Conservation (phyloP, 2,888 invertebrate genomes). For the Kryphioiulus occultus region DNA sequence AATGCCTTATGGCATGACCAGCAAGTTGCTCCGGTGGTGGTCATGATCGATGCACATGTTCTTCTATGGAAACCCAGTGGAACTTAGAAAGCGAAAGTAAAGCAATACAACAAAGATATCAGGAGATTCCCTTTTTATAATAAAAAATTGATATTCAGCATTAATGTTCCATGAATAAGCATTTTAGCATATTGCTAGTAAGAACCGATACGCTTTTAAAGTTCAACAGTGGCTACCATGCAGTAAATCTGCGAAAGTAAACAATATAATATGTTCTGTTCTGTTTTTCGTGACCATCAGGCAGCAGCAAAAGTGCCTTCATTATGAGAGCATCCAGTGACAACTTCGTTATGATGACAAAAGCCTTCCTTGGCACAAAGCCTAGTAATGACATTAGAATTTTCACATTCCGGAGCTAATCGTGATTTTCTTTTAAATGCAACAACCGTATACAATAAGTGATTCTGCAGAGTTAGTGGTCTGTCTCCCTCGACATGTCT, state of each 20-base stretch:
- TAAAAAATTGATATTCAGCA: background rate
- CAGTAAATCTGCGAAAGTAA: background rate
- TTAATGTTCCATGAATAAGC: slow-evolving; percentile 6
- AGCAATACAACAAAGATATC: background rate
- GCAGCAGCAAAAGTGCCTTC: background rate
- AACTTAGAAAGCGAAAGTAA: background rate
- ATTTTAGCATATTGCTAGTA: background rate
- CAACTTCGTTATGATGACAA: background rate
- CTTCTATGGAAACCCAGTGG: background rate
- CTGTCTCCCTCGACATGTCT: background rate
- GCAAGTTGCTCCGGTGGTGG: slow-evolving; percentile 22
- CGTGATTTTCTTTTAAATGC: background rate
- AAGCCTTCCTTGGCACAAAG: background rate
- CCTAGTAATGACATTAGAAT: background rate
- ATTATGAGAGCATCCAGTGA: background rate
- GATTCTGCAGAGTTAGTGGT: background rate
- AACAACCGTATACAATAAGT: background rate
- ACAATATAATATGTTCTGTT: background rate
- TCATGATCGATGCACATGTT: slow-evolving; percentile 11
- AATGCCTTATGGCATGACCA: slow-evolving; percentile 26
- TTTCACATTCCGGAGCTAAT: background rate
- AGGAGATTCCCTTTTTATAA: background rate
- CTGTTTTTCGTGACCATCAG: background rate
- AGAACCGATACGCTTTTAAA: background rate
- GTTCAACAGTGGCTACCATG: background rate